Evolutionary conservation across 2,888 invertebrate species (phyloP).

Genomic region (Cerastis rubricosa): DNA sequence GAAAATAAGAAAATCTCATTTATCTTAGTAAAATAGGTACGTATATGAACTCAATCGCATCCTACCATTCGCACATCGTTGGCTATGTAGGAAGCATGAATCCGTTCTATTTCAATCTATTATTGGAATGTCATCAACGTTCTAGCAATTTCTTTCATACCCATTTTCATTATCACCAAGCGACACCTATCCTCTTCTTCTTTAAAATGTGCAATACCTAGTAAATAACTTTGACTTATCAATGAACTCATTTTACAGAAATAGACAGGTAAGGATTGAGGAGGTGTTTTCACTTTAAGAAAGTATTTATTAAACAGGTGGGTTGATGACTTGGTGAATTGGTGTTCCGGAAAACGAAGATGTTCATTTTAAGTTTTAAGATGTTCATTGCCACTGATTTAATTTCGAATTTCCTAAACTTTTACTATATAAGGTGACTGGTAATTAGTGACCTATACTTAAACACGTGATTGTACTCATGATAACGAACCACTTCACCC

Average conservation of each 20-base stretch:
- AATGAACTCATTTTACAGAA: background rate
- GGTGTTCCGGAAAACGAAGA: too few relatives aligned
- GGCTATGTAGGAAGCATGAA: conserved; percentile 24
- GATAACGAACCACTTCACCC: too few relatives aligned
- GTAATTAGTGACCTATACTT: too few relatives aligned
- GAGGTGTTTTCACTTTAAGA: background rate
- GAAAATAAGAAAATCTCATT: background rate
- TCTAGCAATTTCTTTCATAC: background rate
- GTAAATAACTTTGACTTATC: conserved; percentile 4
- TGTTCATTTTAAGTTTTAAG: background rate
- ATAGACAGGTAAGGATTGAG: background rate
- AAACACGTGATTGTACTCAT: too few relatives aligned
- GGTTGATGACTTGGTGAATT: background rate
- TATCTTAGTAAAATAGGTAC: background rate
- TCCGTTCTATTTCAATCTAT: conserved; percentile 32
- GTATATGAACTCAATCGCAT: background rate
- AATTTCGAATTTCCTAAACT: too few relatives aligned
- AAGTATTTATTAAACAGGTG: conserved; percentile 3
- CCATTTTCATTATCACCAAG: background rate
- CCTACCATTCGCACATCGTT: background rate
- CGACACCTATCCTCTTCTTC: background rate
- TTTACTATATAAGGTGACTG: too few relatives aligned
- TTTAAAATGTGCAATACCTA: background rate
- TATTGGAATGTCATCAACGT: conserved; percentile 11
- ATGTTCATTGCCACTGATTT: background rate